Percentiles rank a stretch among this genome's conserved stretches.
Conservation (phyloP, 1,140 invertebrate genomes). For the Microplitis mediator region DNA sequence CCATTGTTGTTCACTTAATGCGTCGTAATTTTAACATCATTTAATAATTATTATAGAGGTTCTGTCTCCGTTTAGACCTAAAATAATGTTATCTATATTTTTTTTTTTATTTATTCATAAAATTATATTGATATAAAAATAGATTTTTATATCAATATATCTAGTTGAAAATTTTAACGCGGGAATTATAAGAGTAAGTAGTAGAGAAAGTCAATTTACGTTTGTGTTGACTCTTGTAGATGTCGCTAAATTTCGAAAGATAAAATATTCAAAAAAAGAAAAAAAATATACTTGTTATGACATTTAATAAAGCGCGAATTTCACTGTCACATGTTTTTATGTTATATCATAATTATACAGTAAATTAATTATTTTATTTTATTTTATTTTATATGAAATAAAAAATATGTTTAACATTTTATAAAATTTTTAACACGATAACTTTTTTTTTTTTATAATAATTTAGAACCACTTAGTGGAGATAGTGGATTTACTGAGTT, state of each 20-base stretch:
- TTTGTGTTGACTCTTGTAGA: background rate
- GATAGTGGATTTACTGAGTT: conserved; percentile 55
- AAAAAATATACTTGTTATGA: background rate
- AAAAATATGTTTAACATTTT: too few relatives aligned
- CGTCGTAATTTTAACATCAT: conserved; percentile 26
- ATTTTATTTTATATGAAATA: too few relatives aligned
- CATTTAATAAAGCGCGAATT: conserved; percentile 11
- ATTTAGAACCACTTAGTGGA: conserved; percentile 51
- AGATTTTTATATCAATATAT: background rate
- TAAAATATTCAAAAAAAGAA: background rate
- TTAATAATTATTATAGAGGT: background rate
- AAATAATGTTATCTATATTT: background rate
- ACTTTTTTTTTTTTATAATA: background rate
- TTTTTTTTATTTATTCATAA: conserved; percentile 10
- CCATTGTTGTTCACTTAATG: conserved; percentile 45
- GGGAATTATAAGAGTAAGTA: conserved; percentile 40
- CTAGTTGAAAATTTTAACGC: conserved; percentile 32
- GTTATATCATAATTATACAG: background rate
- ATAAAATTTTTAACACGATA: too few relatives aligned
- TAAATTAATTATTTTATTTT: conserved; percentile 8
- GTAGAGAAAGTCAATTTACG: conserved; percentile 15
- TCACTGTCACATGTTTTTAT: background rate
- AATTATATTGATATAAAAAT: background rate
- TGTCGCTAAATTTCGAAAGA: conserved; percentile 1
- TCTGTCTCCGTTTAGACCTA: background rate